These are phyloP conservation scores for Lepidothrix coronata DNA, from an alignment of 2,113 vertebrate genomes.

Conservation along the genomic window DNA sequence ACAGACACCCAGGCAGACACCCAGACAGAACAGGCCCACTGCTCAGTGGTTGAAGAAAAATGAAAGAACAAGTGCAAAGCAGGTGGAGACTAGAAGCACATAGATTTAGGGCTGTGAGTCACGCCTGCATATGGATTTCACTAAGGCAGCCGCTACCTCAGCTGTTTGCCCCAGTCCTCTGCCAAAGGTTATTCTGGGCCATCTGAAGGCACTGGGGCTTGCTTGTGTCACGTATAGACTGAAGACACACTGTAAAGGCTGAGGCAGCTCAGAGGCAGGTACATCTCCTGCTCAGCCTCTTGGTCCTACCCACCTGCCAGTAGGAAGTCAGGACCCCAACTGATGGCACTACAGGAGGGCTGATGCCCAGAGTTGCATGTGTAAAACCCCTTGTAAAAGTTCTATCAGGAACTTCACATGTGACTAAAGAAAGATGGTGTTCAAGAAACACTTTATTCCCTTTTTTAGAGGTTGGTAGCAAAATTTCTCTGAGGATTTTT, in stretches of 20 bases:
- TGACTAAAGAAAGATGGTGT: not conserved
- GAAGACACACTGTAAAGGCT: not conserved
- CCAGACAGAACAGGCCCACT: not conserved
- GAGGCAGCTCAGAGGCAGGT: not conserved
- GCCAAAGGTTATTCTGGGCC: constrained; percentile 22
- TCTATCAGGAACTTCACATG: fast-evolving
- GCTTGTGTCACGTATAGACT: not conserved
- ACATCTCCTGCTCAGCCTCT: not conserved
- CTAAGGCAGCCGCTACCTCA: not conserved
- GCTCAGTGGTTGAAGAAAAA: not conserved
- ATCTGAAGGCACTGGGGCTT: not conserved
- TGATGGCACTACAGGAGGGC: fast-evolving
- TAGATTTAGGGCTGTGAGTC: constrained; percentile 33
- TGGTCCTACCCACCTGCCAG: not conserved
- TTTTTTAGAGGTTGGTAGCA: not conserved
- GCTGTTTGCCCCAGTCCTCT: constrained; percentile 8
- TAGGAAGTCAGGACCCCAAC: fast-evolving
- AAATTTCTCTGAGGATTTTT: not conserved
- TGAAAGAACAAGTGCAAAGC: constrained; percentile 5
- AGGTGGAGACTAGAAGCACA: not conserved
- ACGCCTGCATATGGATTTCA: constrained; percentile 21
- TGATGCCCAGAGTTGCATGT: fast-evolving
- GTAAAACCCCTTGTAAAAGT: not conserved
- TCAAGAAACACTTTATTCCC: not conserved
- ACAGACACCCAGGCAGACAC: not conserved